These are phyloP conservation scores for Bombus breviceps DNA, from an alignment of 1,140 invertebrate species.

Conservation along the genomic window DNA sequence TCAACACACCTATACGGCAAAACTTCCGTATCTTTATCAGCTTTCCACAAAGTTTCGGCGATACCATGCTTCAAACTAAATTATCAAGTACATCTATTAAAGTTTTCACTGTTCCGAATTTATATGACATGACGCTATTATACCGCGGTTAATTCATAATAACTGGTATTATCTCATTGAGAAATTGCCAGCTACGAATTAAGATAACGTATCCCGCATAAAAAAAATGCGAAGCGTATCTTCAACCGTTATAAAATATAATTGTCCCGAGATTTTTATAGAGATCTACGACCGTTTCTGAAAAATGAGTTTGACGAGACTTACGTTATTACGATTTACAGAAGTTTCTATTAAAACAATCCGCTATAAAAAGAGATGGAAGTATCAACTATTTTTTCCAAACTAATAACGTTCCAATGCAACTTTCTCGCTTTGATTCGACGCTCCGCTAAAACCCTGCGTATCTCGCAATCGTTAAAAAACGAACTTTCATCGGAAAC, in stretches of 20 bases:
- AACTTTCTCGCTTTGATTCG: neutral
- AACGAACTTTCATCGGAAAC: neutral
- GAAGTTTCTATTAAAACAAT: too few species aligned
- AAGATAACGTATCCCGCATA: neutral
- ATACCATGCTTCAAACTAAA: constrained; percentile 38
- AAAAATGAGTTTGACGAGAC: too few species aligned
- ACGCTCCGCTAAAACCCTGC: neutral
- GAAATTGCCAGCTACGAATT: neutral
- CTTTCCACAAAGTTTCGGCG: constrained; percentile 35
- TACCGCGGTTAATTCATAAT: neutral
- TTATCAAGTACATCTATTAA: constrained; percentile 39
- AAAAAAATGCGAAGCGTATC: neutral
- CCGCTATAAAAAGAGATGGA: too few species aligned
- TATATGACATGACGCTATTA: constrained; percentile 20
- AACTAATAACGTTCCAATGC: neutral
- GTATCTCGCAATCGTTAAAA: too few species aligned
- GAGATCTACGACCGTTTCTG: fast-evolving
- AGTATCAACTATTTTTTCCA: neutral
- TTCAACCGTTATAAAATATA: too few species aligned
- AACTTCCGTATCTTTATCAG: constrained; percentile 45
- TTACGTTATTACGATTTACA: too few species aligned
- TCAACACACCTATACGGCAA: neutral
- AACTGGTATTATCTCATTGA: neutral
- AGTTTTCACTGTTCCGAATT: constrained; percentile 17
- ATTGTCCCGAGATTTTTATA: too few species aligned